These are phyloP conservation scores for Drosophila cardini DNA, from an alignment of 1,140 invertebrate species.

Conservation along the genomic window DNA sequence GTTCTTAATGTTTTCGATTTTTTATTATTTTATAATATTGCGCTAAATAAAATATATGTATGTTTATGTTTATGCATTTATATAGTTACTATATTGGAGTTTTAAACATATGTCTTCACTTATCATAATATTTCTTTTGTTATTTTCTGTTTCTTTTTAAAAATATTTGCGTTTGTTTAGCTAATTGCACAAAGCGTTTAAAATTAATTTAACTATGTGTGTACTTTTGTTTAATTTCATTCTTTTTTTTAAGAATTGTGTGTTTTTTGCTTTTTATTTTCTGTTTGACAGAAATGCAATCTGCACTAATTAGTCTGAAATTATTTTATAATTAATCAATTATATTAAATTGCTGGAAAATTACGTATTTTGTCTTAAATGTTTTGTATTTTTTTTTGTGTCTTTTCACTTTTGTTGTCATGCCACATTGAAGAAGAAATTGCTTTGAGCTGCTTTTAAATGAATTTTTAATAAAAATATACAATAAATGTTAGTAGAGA, in stretches of 20 bases:
- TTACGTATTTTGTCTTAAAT: conserved; percentile 31
- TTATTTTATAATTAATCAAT: conserved; percentile 42
- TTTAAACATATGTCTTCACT: conserved; percentile 63
- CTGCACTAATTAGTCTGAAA: conserved; percentile 49
- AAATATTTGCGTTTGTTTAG: conserved; percentile 32
- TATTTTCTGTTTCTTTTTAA: conserved; percentile 30
- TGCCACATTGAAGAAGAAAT: conserved; percentile 39
- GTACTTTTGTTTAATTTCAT: conserved; percentile 31
- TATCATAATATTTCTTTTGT: conserved; percentile 46
- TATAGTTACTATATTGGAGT: conserved; percentile 49
- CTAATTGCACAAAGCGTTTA: conserved; percentile 64
- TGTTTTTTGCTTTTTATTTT: conserved; percentile 40
- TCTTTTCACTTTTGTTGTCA: conserved; percentile 21
- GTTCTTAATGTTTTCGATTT: conserved; percentile 35
- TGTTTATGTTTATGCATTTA: conserved; percentile 50
- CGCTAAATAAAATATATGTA: conserved; percentile 74
- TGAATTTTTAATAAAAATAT: conserved; percentile 52
- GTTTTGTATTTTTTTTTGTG: conserved; percentile 2
- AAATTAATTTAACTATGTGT: conserved; percentile 70
- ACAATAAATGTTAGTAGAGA: conserved; percentile 80
- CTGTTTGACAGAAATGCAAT: conserved; percentile 79
- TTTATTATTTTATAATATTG: conserved; percentile 72
- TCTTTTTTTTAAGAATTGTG: neutral
- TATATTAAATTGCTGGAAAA: conserved; percentile 37
- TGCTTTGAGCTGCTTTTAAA: conserved; percentile 71